These are phyloP conservation scores for Lepus europaeus DNA, from an alignment of 2,113 vertebrate species.

Conservation along the genomic window DNA sequence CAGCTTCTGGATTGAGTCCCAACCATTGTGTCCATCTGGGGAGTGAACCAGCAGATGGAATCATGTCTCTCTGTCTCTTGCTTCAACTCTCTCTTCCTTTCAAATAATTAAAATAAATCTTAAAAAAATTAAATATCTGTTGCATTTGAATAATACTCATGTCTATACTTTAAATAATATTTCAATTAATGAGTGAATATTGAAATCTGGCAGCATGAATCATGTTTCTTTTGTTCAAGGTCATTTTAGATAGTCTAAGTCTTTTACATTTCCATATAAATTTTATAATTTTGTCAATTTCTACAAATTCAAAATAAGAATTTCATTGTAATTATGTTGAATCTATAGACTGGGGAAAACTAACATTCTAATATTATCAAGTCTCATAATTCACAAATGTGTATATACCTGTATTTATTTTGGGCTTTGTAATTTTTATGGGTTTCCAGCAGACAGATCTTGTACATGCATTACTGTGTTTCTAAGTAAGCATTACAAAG, in stretches of 20 bases:
- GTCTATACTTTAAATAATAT: background rate
- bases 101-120: no score
- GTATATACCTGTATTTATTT: background rate
- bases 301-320: background rate
- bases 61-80: no score
- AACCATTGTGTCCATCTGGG: no score
- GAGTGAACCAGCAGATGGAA: no score
- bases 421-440: background rate
- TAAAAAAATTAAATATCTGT: no score
- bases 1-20: no score
- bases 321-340: background rate
- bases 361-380: background rate
- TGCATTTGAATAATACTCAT: no score
- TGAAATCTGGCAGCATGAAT: background rate
- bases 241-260: background rate
- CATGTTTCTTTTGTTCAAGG: background rate
- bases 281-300: background rate
- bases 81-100: background rate
- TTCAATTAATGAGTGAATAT: background rate
- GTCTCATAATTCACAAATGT: background rate
- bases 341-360: background rate
- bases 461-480: background rate
- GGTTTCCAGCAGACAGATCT: background rate
- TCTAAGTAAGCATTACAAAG: background rate
- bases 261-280: background rate